Evolutionary conservation across 2,888 invertebrate genomes (phyloP).

Genomic region (Polia nebulosa): DNA sequence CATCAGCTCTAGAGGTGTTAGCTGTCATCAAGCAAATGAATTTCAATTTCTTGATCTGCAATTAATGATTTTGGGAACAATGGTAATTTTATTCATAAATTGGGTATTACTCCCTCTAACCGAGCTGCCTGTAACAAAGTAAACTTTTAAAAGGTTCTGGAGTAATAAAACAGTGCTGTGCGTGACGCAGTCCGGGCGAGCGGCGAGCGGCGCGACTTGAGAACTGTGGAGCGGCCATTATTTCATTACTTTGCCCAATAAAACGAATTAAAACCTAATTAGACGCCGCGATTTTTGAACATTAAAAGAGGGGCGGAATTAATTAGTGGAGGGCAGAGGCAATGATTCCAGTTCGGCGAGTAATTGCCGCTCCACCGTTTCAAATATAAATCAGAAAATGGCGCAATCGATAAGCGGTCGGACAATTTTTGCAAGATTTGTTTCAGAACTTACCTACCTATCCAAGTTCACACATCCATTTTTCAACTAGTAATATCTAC

Average conservation of each 20-base stretch:
- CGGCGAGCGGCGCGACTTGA: constrained; percentile 65
- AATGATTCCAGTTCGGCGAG: constrained; percentile 89
- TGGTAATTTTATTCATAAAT: constrained; percentile 47
- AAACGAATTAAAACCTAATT: constrained; percentile 91
- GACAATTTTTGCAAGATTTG: no score
- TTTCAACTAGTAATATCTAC: neutral
- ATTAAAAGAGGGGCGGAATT: constrained; percentile 90
- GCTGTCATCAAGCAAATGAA: neutral
- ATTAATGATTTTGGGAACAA: constrained; percentile 5
- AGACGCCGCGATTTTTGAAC: constrained; percentile 90
- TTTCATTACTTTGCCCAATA: constrained; percentile 88
- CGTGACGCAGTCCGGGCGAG: constrained; percentile 57
- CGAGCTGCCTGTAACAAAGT: constrained; percentile 53
- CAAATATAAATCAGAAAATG: constrained; percentile 79
- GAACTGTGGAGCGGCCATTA: constrained; percentile 79
- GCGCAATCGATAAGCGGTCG: constrained; percentile 56
- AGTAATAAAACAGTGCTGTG: constrained; percentile 75
- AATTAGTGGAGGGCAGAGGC: constrained; percentile 88
- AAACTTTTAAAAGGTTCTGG: constrained; percentile 67
- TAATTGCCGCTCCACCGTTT: constrained; percentile 83
- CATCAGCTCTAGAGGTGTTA: no score
- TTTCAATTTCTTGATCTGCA: constrained; percentile 6
- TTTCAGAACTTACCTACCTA: neutral
- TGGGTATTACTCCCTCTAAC: constrained; percentile 44
- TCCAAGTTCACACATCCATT: no score